phyloP scores from a whole-genome alignment of 2,888 invertebrate genomes.

The Nymphalis c-album region DNA sequence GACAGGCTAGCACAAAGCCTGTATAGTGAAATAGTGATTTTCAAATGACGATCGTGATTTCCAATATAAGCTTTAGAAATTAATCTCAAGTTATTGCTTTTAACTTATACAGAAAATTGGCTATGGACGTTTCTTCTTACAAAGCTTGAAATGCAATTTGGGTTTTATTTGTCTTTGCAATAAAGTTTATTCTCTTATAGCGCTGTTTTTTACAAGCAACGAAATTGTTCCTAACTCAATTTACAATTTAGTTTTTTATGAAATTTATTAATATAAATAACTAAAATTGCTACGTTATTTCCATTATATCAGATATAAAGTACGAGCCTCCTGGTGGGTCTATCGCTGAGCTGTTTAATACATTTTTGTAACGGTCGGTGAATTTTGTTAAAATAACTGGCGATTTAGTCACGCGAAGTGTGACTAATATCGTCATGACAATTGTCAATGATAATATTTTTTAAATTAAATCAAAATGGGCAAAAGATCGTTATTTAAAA shows the following conservation, averaged over 20 bases:
- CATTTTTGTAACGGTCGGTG: constrained; percentile 67
- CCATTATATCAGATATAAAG: constrained; percentile 29
- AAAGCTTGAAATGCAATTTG: too few species aligned
- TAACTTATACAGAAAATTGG: too few species aligned
- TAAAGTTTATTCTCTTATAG: too few species aligned
- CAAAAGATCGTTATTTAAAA: too few species aligned
- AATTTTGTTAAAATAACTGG: constrained; percentile 64
- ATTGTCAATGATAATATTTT: background rate
- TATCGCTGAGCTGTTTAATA: constrained; percentile 71
- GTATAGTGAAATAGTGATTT: too few species aligned
- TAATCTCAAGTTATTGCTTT: too few species aligned
- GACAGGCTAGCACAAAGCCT: too few species aligned
- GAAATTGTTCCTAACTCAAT: background rate
- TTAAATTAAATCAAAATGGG: background rate
- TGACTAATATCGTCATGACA: constrained; percentile 19
- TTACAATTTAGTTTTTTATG: background rate
- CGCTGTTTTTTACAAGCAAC: too few species aligned
- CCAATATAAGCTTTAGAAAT: too few species aligned
- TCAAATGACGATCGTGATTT: too few species aligned
- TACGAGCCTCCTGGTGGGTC: constrained; percentile 66
- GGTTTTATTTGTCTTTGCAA: too few species aligned
- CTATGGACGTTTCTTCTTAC: too few species aligned
- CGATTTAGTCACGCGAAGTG: constrained; percentile 52
- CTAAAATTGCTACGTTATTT: constrained; percentile 16
- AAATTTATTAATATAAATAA: constrained; percentile 1